These are phyloP conservation scores for Acronicta leporina DNA, from an alignment of 2,888 invertebrate species.

Conservation along the genomic window DNA sequence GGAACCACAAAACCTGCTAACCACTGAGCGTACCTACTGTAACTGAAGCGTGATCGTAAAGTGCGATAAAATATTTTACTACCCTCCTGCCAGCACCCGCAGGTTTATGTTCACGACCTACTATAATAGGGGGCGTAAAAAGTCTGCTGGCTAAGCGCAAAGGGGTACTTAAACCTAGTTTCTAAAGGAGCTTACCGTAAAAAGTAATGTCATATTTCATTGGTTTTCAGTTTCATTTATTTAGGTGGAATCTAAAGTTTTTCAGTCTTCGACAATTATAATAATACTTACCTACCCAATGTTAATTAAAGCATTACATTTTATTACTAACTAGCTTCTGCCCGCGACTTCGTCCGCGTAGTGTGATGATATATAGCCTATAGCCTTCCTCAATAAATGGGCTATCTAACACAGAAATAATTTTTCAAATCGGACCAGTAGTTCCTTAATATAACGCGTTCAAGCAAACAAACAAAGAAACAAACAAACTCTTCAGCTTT, in stretches of 20 bases:
- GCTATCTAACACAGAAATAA: too few species aligned
- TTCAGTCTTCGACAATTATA: too few species aligned
- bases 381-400: too few species aligned
- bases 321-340: too few species aligned
- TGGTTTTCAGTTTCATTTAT: constrained; percentile 11
- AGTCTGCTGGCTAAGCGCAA: constrained; percentile 74
- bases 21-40: constrained; percentile 48
- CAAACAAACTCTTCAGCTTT: too few species aligned
- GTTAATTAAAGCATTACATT: too few species aligned
- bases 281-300: too few species aligned
- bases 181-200: constrained; percentile 27
- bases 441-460: too few species aligned
- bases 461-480: too few species aligned
- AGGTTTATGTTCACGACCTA: constrained; percentile 70
- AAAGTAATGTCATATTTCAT: constrained; percentile 29
- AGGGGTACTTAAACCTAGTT: constrained; percentile 65
- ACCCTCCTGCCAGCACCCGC: constrained; percentile 57
- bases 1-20: constrained; percentile 6
- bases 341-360: too few species aligned
- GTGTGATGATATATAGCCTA: too few species aligned
- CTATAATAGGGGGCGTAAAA: constrained; percentile 64
- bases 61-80: constrained; percentile 76
- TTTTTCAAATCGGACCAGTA: too few species aligned
- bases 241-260: background rate
- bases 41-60: constrained; percentile 72